phyloP scores from a whole-genome alignment of 2,888 invertebrate genomes.

The Polydrusus cervinus region DNA sequence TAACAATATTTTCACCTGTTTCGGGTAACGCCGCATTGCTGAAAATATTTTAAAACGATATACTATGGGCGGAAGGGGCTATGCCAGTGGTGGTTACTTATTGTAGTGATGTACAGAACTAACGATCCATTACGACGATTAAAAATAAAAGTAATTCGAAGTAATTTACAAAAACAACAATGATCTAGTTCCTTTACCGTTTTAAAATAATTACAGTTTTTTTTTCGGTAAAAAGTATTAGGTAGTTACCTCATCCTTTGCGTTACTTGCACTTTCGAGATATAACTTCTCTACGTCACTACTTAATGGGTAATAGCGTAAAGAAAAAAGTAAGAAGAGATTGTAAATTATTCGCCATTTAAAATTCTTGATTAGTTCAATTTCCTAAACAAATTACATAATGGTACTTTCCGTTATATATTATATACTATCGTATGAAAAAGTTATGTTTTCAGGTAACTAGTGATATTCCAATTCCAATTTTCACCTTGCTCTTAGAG shows the following conservation, averaged over 20 bases:
- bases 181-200: neutral
- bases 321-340: slow-evolving; percentile 8
- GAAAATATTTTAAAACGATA: too few species aligned
- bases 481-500: too few species aligned
- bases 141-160: neutral
- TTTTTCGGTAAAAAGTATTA: neutral
- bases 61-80: too few species aligned
- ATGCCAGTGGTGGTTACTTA: too few species aligned
- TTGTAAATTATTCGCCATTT: neutral
- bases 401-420: too few species aligned
- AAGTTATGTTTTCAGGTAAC: too few species aligned
- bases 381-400: neutral
- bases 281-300: neutral
- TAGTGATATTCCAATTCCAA: too few species aligned
- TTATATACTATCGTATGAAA: too few species aligned
- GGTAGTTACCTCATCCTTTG: neutral
- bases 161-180: neutral
- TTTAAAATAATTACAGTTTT: neutral
- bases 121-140: neutral
- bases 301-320: too few species aligned
- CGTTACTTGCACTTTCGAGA: neutral
- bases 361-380: neutral
- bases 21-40: too few species aligned
- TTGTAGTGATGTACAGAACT: neutral
- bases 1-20: too few species aligned